Conservation (phyloP, 2,113 vertebrate species). For the Microtus richardsoni region DNA sequence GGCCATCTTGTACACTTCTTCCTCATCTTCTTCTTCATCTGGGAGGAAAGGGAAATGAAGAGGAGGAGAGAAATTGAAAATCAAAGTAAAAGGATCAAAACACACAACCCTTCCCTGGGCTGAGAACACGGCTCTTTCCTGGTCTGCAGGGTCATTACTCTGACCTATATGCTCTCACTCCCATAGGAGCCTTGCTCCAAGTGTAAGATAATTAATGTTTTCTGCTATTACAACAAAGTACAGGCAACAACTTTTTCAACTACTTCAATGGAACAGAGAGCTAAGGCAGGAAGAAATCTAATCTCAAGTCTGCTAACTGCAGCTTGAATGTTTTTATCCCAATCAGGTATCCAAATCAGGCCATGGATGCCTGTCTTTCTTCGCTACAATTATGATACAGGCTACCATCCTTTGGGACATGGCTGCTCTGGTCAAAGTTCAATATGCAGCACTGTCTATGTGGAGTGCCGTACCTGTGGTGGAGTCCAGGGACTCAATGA, state of each 20-base stretch:
- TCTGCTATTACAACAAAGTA: slow-evolving; percentile 29
- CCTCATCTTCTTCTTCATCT: slow-evolving; percentile 99
- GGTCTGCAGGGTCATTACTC: background rate
- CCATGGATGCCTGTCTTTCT: background rate
- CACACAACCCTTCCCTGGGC: background rate
- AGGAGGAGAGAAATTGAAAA: background rate
- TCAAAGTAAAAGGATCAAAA: background rate
- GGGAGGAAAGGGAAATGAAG: slow-evolving; percentile 2
- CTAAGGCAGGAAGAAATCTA: slow-evolving; percentile 37
- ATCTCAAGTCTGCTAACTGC: background rate
- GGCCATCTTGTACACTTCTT: slow-evolving; percentile 99
- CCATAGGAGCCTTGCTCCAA: background rate
- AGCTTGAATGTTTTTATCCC: background rate
- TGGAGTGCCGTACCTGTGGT: slow-evolving; percentile 92
- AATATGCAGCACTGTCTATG: slow-evolving; percentile 8
- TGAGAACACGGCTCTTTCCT: background rate
- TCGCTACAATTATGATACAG: background rate
- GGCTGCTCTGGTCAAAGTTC: background rate
- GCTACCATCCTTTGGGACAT: rapidly evolving
- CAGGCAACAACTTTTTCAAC: background rate
- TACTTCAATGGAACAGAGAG: background rate
- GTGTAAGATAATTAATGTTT: background rate
- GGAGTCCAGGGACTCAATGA: slow-evolving; percentile 98
- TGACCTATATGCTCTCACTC: background rate
- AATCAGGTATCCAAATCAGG: background rate